A percentile compares a stretch with the other conserved stretches of the same genome.
Conservation (phyloP, 2,797 vertebrate genomes). For the Pyrocephalus nanus region DNA sequence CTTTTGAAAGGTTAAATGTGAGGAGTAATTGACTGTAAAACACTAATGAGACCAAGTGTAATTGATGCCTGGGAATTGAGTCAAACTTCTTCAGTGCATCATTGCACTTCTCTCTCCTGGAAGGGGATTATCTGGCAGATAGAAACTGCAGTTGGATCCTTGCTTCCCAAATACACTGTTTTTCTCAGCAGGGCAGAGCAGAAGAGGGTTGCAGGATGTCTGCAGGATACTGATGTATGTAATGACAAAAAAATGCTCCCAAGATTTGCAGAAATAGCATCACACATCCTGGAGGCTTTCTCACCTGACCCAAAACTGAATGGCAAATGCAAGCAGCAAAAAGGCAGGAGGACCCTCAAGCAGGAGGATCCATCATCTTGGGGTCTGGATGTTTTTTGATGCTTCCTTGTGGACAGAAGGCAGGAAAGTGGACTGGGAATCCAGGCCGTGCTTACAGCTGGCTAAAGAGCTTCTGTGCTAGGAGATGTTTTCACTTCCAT, state of each 20-base stretch:
- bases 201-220: background rate
- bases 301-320: background rate
- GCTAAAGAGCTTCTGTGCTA: background rate
- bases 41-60: background rate
- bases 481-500: background rate
- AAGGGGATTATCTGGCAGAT: background rate
- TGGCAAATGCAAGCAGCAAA: background rate
- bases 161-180: background rate
- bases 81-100: background rate
- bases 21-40: constrained; percentile 22
- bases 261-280: background rate
- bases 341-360: background rate
- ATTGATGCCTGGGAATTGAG: background rate
- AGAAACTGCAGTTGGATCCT: background rate
- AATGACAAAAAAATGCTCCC: background rate
- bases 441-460: background rate
- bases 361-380: background rate
- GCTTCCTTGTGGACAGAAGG: background rate
- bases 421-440: background rate
- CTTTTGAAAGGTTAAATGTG: background rate
- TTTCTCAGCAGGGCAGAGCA: background rate
- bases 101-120: background rate
- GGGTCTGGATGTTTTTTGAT: background rate
- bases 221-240: background rate
- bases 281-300: background rate